Evolutionary conservation across 2,113 vertebrate genomes (phyloP), one percentile per base, ranked within the genome.

Genomic region (Pteropus alecto): DNA sequence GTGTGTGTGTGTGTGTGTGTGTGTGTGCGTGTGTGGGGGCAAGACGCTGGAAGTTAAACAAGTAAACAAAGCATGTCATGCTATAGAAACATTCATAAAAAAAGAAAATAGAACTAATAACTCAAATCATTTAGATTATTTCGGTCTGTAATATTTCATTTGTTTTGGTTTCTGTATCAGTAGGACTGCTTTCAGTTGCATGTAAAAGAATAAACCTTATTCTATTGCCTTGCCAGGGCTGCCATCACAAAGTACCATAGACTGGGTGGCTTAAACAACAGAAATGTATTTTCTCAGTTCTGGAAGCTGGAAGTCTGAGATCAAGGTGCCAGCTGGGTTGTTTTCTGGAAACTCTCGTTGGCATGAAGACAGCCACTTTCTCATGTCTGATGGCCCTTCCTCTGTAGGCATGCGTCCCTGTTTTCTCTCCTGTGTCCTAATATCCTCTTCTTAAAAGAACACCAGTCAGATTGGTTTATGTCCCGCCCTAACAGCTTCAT

Each of bases 1-100:
- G 8, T 2, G 15, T 0, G 26, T 0, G 41, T 8, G 13, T 4
- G 19, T 8, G 10, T 46, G 58, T 19, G 21, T 26, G n/a, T n/a
- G n/a, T n/a, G n/a, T n/a, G n/a, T n/a, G n/a, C n/a, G n/a, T n/a
- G 54, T 24, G 19, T n/a, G 11, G 18, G 9, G 16, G 15, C 22
- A 21, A 54, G 13, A 63, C 1, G 48, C 24, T 91, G 33, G 15
- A 93, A 68, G 56, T 41, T 63, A 94, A 58, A 51, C 4, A 51
- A 51, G 51, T 51, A 51, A 67, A 79, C 56, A 54, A 76, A 51
- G 24, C n/a, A n/a, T 12, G 5, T 68, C 51, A 65, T 24, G 3
- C 68, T 22, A 35, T 26, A 24, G 35, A 18, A 38, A 93, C 33
- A 79, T 63, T 63, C 33, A 83, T 16, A 51, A 51, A 77, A 58